phyloP scores from a whole-genome alignment of 2,797 vertebrate genomes.

The Crypturellus tataupa region DNA sequence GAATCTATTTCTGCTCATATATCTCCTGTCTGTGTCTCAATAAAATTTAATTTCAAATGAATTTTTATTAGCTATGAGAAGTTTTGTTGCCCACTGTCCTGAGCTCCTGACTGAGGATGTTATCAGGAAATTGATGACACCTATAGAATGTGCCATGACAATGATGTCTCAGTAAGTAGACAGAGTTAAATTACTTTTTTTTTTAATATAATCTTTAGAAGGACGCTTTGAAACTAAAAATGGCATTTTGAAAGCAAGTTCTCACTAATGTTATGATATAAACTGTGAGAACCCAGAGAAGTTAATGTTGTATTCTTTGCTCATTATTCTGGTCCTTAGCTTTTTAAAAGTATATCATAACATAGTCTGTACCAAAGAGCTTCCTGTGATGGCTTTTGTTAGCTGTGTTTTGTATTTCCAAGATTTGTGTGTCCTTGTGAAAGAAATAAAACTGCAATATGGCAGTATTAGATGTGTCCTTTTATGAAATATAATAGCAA shows the following conservation, averaged over 20 bases:
- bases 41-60: slow-evolving; percentile 5
- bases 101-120: slow-evolving; percentile 98
- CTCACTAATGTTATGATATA: background rate
- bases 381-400: accelerated
- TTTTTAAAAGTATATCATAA: background rate
- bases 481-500: background rate
- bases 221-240: background rate
- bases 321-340: background rate
- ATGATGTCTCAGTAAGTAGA: slow-evolving; percentile 99
- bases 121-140: slow-evolving; percentile 97
- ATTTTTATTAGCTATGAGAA: slow-evolving; percentile 91
- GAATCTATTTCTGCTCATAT: background rate
- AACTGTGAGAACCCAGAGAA: background rate
- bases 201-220: background rate
- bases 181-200: background rate
- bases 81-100: slow-evolving; percentile 98
- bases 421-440: background rate
- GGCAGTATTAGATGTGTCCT: background rate
- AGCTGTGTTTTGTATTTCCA: background rate
- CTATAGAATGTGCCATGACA: slow-evolving; percentile 99
- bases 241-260: background rate
- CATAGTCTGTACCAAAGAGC: background rate
- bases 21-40: background rate
- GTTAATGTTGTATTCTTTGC: background rate
- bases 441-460: background rate